Conservation (phyloP, 2,797 vertebrate species). For the Iguana delicatissima region DNA sequence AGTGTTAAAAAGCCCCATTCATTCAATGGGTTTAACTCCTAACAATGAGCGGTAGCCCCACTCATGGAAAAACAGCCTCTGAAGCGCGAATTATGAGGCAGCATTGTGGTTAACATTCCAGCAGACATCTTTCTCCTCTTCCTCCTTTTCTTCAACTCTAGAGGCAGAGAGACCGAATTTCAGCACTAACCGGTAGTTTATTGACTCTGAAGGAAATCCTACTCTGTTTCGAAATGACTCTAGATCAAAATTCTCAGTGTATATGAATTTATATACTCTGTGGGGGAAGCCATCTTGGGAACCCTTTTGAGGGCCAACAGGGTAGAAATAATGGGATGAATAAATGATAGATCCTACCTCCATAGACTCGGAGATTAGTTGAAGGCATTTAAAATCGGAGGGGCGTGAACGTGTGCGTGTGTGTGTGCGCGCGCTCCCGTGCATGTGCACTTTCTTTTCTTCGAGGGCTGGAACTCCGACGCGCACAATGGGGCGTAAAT, state of each 20-base stretch:
- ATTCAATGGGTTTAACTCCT: no score
- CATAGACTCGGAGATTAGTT: neutral
- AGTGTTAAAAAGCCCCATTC: no score
- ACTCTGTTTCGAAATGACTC: neutral
- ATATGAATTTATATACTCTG: no score
- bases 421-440: neutral
- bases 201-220: neutral
- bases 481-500: neutral
- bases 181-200: no score
- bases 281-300: neutral
- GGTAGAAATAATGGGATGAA: neutral
- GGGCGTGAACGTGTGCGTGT: no score
- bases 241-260: no score
- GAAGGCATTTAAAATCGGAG: neutral
- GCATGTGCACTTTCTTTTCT: neutral
- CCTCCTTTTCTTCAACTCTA: neutral
- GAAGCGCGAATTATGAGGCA: neutral
- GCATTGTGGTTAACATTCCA: neutral
- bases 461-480: neutral
- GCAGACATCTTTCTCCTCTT: neutral
- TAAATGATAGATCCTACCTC: no score
- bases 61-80: no score
- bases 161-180: neutral
- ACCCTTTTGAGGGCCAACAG: neutral
- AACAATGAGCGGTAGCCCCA: no score